These are phyloP conservation scores for Alviniconcha strummeri DNA, from an alignment of 2,888 invertebrate genomes.

Conservation along the genomic window DNA sequence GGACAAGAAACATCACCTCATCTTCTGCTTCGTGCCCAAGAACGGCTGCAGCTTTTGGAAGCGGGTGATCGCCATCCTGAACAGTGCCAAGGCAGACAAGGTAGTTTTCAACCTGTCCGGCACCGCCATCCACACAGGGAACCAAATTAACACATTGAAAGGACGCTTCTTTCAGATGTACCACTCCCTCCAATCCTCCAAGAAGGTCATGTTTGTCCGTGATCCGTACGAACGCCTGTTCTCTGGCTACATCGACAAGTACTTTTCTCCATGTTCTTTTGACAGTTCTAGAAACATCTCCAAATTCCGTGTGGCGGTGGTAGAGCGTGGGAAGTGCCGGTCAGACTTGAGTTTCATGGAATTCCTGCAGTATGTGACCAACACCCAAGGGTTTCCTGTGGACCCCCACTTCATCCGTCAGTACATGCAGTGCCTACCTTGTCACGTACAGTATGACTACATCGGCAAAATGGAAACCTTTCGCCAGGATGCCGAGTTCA, in stretches of 20 bases:
- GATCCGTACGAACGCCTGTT: conserved; percentile 27
- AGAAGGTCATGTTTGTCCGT: conserved; percentile 1
- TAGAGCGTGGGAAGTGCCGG: background rate
- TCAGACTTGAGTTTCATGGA: background rate
- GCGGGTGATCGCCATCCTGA: conserved; percentile 11
- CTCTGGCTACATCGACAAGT: conserved; percentile 21
- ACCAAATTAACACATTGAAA: too few relatives aligned
- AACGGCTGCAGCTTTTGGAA: conserved; percentile 29
- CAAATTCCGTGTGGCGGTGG: too few relatives aligned
- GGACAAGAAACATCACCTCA: background rate
- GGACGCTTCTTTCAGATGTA: background rate
- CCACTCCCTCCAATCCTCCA: background rate
- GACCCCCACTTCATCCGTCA: background rate
- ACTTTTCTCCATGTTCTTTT: background rate
- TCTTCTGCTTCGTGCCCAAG: conserved; percentile 7
- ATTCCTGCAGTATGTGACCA: conserved; percentile 11
- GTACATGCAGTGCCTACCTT: background rate
- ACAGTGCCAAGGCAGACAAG: background rate
- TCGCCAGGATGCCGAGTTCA: conserved; percentile 8
- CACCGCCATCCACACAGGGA: background rate
- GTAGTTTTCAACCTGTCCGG: conserved; percentile 11
- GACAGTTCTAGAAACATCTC: too few relatives aligned
- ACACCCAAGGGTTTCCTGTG: background rate
- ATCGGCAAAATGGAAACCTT: conserved; percentile 25
- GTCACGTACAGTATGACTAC: conserved; percentile 13